A percentile compares a stretch with the other conserved stretches of the same genome.
phyloP scores from a whole-genome alignment of 2,797 vertebrate species.

The Myotis vivesi region DNA sequence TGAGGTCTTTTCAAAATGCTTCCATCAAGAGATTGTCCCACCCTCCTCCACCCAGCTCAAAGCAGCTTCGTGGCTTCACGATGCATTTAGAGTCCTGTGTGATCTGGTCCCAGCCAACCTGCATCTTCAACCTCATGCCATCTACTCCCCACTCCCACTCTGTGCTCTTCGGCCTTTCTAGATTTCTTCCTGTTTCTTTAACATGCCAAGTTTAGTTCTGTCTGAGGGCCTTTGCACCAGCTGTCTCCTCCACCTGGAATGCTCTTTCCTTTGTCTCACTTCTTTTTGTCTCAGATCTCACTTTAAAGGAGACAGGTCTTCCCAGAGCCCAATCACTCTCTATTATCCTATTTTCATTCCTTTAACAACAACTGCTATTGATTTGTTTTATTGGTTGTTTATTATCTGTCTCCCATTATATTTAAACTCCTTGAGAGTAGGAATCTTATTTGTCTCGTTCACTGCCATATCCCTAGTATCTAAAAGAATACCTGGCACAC shows the following conservation, averaged over 20 bases:
- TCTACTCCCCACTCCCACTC: too few relatives aligned
- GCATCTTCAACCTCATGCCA: background rate
- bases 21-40: background rate
- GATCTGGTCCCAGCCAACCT: background rate
- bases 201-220: background rate
- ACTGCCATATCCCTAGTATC: background rate
- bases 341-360: background rate
- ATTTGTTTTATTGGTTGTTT: background rate
- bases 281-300: background rate
- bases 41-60: background rate
- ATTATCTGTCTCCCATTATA: background rate
- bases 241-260: background rate
- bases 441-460: background rate
- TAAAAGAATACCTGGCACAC: background rate
- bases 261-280: background rate
- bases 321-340: background rate
- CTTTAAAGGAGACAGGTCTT: background rate
- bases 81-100: background rate
- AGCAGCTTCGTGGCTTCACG: background rate
- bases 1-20: background rate
- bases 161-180: background rate
- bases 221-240: background rate
- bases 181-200: background rate
- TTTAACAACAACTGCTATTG: background rate
- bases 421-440: background rate